These are phyloP conservation scores for Labeo rohita DNA, from an alignment of 2,113 vertebrate genomes.

Conservation along the genomic window DNA sequence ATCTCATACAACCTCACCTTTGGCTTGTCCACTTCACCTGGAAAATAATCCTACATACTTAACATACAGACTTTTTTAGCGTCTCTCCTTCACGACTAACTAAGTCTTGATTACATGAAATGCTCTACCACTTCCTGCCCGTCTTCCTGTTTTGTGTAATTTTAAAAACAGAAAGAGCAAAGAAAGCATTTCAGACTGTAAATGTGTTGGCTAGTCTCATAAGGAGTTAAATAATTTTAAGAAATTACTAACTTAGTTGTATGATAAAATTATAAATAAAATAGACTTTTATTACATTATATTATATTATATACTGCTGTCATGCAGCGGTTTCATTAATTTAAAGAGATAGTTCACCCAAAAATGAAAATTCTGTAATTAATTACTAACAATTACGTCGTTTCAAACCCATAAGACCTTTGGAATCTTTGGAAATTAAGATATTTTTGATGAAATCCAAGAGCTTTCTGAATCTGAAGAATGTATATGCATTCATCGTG, in stretches of 20 bases:
- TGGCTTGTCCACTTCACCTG: neutral
- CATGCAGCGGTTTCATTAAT: no score
- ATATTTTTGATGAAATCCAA: no score
- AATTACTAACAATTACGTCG: no score
- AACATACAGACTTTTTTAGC: neutral
- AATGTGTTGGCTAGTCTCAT: neutral
- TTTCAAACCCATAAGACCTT: no score
- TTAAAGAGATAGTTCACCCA: no score
- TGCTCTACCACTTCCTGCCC: conserved; percentile 38
- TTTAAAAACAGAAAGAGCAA: neutral
- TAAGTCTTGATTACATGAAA: neutral
- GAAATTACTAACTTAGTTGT: neutral
- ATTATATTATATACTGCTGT: no score
- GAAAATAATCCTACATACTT: neutral
- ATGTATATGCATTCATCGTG: no score
- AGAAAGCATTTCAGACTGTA: neutral
- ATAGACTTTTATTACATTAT: no score
- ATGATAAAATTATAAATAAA: no score
- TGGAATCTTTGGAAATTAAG: no score
- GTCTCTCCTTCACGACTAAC: conserved; percentile 5
- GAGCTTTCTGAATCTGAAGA: no score
- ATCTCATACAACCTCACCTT: neutral
- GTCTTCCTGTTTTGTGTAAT: conserved; percentile 51
- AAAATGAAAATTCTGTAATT: no score
- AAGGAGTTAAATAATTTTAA: neutral